Conservation (phyloP, 2,113 vertebrate species). For the Bufo bufo region DNA sequence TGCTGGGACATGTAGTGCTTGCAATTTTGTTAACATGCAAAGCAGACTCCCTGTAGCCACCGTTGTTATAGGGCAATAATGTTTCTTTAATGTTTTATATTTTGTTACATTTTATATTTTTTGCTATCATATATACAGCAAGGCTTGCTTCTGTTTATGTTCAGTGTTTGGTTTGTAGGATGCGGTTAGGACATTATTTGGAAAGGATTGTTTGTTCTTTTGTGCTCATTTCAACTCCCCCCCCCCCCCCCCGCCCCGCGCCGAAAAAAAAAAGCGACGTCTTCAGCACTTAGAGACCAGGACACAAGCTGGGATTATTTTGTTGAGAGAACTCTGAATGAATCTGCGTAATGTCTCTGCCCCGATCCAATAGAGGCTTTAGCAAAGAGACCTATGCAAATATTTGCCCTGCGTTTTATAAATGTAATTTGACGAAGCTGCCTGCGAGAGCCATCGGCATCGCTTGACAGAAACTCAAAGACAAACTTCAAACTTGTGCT, state of each 20-base stretch:
- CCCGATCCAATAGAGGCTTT: slow-evolving; percentile 16
- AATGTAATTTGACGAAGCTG: slow-evolving; percentile 39
- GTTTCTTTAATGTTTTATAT: background rate
- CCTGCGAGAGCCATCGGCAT: slow-evolving; percentile 24
- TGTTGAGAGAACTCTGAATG: slow-evolving; percentile 40
- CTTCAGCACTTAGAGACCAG: slow-evolving; percentile 15
- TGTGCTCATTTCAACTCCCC: background rate
- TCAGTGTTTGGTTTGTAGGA: slow-evolving; percentile 37
- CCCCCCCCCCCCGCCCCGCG: background rate
- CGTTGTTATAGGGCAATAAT: too few relatives aligned
- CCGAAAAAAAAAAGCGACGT: background rate
- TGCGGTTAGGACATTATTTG: slow-evolving; percentile 29
- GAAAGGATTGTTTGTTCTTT: slow-evolving; percentile 18
- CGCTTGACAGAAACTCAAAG: slow-evolving; percentile 29
- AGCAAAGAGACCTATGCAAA: slow-evolving; percentile 29
- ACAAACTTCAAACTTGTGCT: slow-evolving; percentile 37
- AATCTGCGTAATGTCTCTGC: slow-evolving; percentile 8
- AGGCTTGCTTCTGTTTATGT: slow-evolving; percentile 2
- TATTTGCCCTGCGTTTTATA: slow-evolving; percentile 54
- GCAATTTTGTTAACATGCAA: too few relatives aligned
- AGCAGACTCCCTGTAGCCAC: too few relatives aligned
- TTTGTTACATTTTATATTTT: background rate
- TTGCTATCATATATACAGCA: background rate
- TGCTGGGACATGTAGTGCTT: too few relatives aligned
- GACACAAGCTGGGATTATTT: slow-evolving; percentile 38